Evolutionary conservation across 2,888 invertebrate species (phyloP), one percentile per base, ranked within the genome.

Genomic region (Neuroscelio doddi): DNA sequence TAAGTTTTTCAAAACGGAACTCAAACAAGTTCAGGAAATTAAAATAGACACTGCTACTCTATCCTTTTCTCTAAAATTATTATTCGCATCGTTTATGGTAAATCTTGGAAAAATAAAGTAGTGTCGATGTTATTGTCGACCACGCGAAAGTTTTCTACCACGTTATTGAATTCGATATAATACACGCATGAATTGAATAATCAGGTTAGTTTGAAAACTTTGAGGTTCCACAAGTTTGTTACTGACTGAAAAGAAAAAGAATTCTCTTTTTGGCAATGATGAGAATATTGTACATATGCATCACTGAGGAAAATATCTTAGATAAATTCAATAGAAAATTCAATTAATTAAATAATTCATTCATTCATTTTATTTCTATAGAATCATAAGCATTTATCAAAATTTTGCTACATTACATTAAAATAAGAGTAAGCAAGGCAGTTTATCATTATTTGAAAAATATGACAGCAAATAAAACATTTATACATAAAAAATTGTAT

Each of bases 131-230:
- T 49, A 55, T 15, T 50, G 53, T 45, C 50, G 55, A 45, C 45
- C 5, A 21, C 21, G 21, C 21, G 12, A 30, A 62, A 62, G 32
- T 62, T 62, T 55, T 36, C 44, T 53, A 36, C 44, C 61, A 49
- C 55, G 55, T 62, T 62, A 62, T 62, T 34, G 50, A 45, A 49
- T 55, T 61, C 44, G 44, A 55, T 55, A 45, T 62, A 62, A 62
- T 55, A 50, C 61, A 30, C 44, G 36, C 17, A 29, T 17, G 49
- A 38, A 55, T 62, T 62, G 61, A 62, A 62, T 50, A 62, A 62
- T 55, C 62, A 45, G 62, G 55, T 55, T 61, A 61, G 44, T 61
- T 61, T 16, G 42, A 16, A 53, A 61, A 61, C 30, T 61, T 61
- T 61, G 30, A 5, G 5, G 5, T 41, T 12, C 47, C 47, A 39